Conservation (phyloP, 2,113 vertebrate genomes). For the Promerops cafer region DNA sequence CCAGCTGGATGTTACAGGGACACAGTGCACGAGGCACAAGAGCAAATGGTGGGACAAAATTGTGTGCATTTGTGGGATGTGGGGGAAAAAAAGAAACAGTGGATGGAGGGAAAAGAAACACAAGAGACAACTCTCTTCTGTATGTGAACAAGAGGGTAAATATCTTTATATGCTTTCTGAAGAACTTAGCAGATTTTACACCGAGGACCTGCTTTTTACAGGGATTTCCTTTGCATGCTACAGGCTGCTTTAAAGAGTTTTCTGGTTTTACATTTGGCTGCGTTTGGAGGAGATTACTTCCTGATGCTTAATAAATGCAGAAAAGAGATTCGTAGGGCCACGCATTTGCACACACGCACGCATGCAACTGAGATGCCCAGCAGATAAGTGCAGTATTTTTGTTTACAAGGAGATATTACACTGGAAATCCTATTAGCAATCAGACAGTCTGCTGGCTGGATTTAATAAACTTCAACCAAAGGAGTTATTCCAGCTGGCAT, state of each 20-base stretch:
- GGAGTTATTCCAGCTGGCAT: neutral
- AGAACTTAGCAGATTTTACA: neutral
- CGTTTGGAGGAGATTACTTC: neutral
- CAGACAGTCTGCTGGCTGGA: slow-evolving; percentile 41
- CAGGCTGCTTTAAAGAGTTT: neutral
- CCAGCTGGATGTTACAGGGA: neutral
- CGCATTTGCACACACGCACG: rapidly evolving
- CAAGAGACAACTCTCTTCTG: neutral
- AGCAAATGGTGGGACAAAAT: neutral
- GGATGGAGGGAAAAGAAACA: neutral
- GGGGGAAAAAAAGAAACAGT: neutral
- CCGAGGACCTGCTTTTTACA: neutral
- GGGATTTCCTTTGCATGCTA: neutral
- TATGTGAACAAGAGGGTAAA: neutral
- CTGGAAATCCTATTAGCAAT: slow-evolving; percentile 62
- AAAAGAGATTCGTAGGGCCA: neutral
- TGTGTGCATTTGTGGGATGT: neutral
- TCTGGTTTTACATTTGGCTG: neutral
- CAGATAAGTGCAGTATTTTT: slow-evolving; percentile 51
- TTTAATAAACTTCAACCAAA: slow-evolving; percentile 46
- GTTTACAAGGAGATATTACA: slow-evolving; percentile 60
- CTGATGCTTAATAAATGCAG: slow-evolving; percentile 29
- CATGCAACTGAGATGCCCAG: slow-evolving; percentile 1
- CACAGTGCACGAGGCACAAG: rapidly evolving
- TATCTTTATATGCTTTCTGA: neutral